Base-by-base conservation (phyloP, 2,113 vertebrate genomes). In the Montifringilla adamsi region DNA sequence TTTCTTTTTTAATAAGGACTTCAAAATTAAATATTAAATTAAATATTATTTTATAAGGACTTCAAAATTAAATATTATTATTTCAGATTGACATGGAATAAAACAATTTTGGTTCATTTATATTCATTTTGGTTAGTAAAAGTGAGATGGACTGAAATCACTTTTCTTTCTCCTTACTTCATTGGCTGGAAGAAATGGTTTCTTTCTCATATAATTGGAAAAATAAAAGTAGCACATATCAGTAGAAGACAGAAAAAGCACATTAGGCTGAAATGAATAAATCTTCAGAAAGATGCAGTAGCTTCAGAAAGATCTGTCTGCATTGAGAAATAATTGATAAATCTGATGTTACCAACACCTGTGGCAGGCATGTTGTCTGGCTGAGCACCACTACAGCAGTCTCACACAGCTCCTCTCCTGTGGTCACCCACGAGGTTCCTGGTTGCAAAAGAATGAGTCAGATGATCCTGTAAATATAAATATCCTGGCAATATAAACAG, bases 351-450 rank as follows among this genome's bases (percentile, higher is more conserved):
- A 63, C 35, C 41, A 50, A 33, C 6, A 82, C 8, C 23, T 39
- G 60, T 52, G 52, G 39, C 24, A 43, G 2, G 2, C 0, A 1
- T 3, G 35, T 26, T 66, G 15, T 56, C 60, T 35, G 50, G 39
- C 46, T 78, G 46, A 22, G 46, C 26, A 85, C 35, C 41, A 43
- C 13, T 53, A 15, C 27, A 52, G 31, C 33, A 28, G 21, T 8
- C 49, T 88, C 30, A 73, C 53, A 43, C 0, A 1, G 26, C 5
- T 17, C 43, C 35, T 63, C 20, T 86, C 72, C 53, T 56, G 11
- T 30, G 21, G 43, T 43, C 33, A 67, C 41, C 33, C 44, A 68
- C 0, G 0, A 79, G 28, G 33, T 27, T 16, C n/a, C 21, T 21
- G 15, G 30, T 8, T 80, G 74, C 41, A 87, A 28, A 84, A 73